Evolutionary conservation across 2,797 vertebrate species (phyloP), one percentile per base, ranked within the genome.

Genomic region (Cyclopterus lumpus): DNA sequence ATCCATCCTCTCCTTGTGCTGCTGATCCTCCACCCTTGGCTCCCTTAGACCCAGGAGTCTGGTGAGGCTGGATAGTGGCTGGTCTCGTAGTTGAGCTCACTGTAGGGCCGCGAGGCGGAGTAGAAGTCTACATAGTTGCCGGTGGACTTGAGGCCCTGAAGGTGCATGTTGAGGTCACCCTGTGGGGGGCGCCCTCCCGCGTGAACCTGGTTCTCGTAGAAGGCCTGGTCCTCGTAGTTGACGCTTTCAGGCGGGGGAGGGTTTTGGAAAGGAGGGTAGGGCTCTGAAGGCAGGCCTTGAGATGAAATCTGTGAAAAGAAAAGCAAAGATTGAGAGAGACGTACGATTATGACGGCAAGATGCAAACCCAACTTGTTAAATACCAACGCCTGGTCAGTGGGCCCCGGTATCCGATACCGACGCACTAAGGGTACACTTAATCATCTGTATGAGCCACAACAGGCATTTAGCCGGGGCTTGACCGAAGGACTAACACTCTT

Each of bases 41-140:
- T 79, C 69, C 63, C 72, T 97, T 94, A 99, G 93, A 99, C 98
- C 98, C 98, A 99, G 91, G 98, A 99, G 95, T 99, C 98, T 48
- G 98, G 98, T 71, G 98, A 99, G 92, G 97, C 97, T 30, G 98
- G 98, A 92, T 99, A 99, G 95, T 99, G 98, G 95, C 98, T 99
- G 86, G 98, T 99, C 95, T 99, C 98, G 68, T 99, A 99, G 96
- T 99, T 99, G 92, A 99, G 97, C 97, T 99, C 98, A 69, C 98
- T 99, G 96, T 99, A 99, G 86, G 98, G 98, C 84, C 98, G 96
- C 51, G 98, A 97, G 51, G 98, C 98, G 5, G 98, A 99, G 93
- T 99, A 99, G 96, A 99, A 99, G 95, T 99, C 98, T 76, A 99
- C 98, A 5, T 99, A 99, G 94, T 99, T 99, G 92, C 98, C 98